Base-by-base conservation (phyloP, 2,888 invertebrate species). In the Thera obeliscata region DNA sequence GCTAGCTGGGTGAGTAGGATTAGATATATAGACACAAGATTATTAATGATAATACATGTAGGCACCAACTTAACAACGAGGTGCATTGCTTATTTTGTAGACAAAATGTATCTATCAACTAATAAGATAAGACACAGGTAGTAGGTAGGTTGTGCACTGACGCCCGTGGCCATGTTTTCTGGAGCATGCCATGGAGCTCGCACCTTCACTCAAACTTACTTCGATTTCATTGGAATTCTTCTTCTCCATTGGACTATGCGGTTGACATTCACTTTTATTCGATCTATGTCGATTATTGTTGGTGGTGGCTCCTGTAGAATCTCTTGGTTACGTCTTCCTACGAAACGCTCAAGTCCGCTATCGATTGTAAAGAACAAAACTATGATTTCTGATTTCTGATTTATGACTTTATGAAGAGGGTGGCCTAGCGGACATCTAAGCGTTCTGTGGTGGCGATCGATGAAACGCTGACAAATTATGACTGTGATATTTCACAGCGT, bases 151-250 rank as follows among this genome's bases (percentile, higher is more conserved):
- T 5, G 12, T 5, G 48, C 48, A 5, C 48, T n/a, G 48, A 33
- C 35, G 35, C 33, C 46, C 36, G 35, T 36, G 35, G 35, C 58
- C 48, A 48, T 58, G 48, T 2, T 6, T 38, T 11, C 8, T 35
- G 54, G 35, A 54, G 36, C 55, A 55, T 38, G 36, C 2, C 55
- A 36, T 6, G 36, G 6, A 35, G n/a, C 55, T n/a, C 55, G 36
- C 55, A 55, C 35, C 11, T 36, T 55, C 36, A 55, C 36, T 55
- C 36, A 36, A 55, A 55, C 55, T 36, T 36, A 55, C 35, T 50
- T 50, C 50, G 12, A 50, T 50, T 22, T 50, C 50, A 50, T 50
- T 50, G 22, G 50, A 50, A 2, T 50, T 22, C 0, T 22, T 22
- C 22, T 22, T 22, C 22, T 22, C 22, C 50, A 50, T 50, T 50